Evolutionary conservation across 1,140 invertebrate genomes (phyloP).

Genomic region (Pseudomyrmex sp.): DNA sequence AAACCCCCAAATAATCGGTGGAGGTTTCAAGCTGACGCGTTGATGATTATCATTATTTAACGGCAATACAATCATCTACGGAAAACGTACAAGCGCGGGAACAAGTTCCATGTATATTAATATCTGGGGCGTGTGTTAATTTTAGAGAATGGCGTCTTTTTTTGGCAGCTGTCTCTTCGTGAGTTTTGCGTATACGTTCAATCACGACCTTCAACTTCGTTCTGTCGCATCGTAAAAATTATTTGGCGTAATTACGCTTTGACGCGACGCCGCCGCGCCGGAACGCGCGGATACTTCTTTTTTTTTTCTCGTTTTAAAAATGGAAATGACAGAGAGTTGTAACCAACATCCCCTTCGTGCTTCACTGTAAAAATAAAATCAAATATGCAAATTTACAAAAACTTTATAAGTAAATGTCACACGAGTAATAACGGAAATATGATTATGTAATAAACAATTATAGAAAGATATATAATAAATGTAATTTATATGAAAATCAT

Average conservation of each 20-base stretch:
- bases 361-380: too few relatives aligned
- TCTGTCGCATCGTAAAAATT: conserved; percentile 15
- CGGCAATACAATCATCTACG: conserved; percentile 21
- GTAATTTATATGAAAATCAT: too few relatives aligned
- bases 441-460: too few relatives aligned
- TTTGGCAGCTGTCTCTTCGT: background rate
- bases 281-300: too few relatives aligned
- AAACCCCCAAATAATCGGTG: conserved; percentile 3
- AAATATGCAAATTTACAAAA: too few relatives aligned
- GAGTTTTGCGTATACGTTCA: conserved; percentile 14
- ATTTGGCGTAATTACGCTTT: conserved; percentile 26
- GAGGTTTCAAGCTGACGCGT: conserved; percentile 1
- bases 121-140: conserved; percentile 50
- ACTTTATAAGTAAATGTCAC: too few relatives aligned
- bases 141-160: conserved; percentile 36
- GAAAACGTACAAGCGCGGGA: conserved; percentile 1
- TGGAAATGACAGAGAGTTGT: too few relatives aligned
- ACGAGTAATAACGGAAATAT: too few relatives aligned
- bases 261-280: conserved; percentile 1
- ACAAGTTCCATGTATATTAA: conserved; percentile 35
- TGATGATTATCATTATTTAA: conserved; percentile 26
- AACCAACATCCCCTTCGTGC: too few relatives aligned
- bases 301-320: too few relatives aligned
- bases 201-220: conserved; percentile 35
- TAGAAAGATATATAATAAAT: too few relatives aligned